These are phyloP conservation scores for Dynastes hyllus DNA, from an alignment of 2,888 invertebrate genomes.

Conservation along the genomic window DNA sequence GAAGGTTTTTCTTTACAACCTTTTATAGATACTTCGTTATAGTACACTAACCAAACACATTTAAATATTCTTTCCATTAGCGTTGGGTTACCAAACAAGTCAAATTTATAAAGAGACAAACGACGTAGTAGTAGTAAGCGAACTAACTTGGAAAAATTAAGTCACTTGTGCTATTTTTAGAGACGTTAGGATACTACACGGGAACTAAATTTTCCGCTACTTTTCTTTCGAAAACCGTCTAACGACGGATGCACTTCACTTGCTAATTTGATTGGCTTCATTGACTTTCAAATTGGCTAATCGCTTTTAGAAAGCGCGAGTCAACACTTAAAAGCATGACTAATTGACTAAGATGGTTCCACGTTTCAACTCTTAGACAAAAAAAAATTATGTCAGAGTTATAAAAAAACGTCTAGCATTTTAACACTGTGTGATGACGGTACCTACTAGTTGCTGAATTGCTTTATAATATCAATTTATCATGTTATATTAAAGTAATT, in stretches of 20 bases:
- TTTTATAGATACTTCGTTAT: too few species aligned
- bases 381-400: not conserved
- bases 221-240: conserved; percentile 5
- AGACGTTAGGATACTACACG: not conserved
- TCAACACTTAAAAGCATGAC: conserved; percentile 31
- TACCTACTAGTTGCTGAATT: not conserved
- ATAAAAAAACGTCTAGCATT: not conserved
- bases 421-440: not conserved
- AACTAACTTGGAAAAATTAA: too few species aligned
- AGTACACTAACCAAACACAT: too few species aligned
- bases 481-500: not conserved
- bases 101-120: too few species aligned
- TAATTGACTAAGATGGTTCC: conserved; percentile 18
- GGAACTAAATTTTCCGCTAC: conserved; percentile 6
- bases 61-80: too few species aligned
- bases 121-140: too few species aligned
- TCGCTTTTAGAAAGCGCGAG: conserved; percentile 25
- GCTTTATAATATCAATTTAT: too few species aligned
- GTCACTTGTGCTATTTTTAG: too few species aligned
- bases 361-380: not conserved
- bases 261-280: conserved; percentile 30
- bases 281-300: conserved; percentile 34
- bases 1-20: too few species aligned
- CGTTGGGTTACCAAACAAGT: too few species aligned
- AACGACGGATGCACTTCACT: conserved; percentile 19